Base-by-base conservation (phyloP, 1,140 invertebrate species). In the Aphis craccivora region DNA sequence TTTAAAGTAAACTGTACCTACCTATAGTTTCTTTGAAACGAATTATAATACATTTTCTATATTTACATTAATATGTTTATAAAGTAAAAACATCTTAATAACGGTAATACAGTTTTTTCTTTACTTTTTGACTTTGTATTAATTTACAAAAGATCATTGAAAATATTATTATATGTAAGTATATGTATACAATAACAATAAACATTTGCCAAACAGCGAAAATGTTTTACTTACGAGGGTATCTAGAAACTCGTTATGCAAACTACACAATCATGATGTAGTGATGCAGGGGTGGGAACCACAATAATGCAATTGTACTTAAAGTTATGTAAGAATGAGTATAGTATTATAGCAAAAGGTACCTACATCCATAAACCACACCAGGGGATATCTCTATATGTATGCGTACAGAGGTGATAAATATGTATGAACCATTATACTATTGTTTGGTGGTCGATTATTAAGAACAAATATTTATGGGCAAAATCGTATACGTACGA, bases 321-420 rank as follows among this genome's bases (percentile, higher is more conserved):
- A 91, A 83, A 91, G 67, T 91, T 81, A 91, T 81, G 67, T 51
- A 91, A 91, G 43, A 81, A 91, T 91, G 43, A 91, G 90, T 91
- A 55, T 35, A 45, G 67, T 91, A 81, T 81, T 91, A 91, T 43
- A 91, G 25, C 37, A 45, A 40, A 90, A 90, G 89, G 51, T 90
- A 55, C 37, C 37, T 40, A 40, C 89, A 60, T 53, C 53, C 51
- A 91, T 91, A 91, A 6, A 76, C n/a, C 40, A 7, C 60, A 91
- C 40, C 30, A n/a, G 60, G 53, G 60, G 60, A 91, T 81, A 91
- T 90, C 40, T 91, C 25, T 67, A 35, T 67, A 35, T 91, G 30
- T 76, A 91, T 30, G n/a, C 30, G 37, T 51, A 8, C n/a, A 45
- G 90, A 83, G 43, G 43, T 8, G 60, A 91, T 81, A 91, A 67